Evolutionary conservation across 2,113 vertebrate genomes (phyloP).

Genomic region (Casuarius casuarius): DNA sequence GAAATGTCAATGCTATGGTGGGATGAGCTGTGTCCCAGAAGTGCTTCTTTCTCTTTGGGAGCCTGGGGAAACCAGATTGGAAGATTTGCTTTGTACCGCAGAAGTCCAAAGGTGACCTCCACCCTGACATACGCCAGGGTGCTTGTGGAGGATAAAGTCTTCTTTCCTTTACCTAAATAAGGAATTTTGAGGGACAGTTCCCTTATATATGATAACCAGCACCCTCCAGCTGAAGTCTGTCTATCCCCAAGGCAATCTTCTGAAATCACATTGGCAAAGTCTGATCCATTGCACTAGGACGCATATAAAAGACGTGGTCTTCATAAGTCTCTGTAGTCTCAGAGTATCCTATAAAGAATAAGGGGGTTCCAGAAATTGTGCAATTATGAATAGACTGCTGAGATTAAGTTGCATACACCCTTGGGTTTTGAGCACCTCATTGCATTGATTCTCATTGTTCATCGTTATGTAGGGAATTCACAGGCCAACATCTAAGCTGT

Average conservation of each 20-base stretch:
- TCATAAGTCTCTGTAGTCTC: not conserved
- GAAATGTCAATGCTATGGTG: not conserved
- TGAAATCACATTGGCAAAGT: accelerated
- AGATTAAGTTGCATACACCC: not conserved
- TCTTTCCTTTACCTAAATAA: not conserved
- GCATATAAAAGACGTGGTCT: accelerated
- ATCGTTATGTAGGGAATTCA: not conserved
- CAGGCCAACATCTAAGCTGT: not conserved
- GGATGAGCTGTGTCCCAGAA: not conserved
- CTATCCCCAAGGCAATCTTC: too few species aligned
- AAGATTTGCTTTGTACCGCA: too few species aligned
- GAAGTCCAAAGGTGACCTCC: not conserved
- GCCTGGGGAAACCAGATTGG: not conserved
- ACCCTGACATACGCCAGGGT: not conserved
- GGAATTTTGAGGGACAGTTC: not conserved
- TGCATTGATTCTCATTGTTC: accelerated
- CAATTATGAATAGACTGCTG: not conserved
- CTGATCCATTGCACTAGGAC: too few species aligned
- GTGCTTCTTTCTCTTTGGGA: not conserved
- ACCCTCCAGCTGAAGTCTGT: not conserved
- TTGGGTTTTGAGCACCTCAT: not conserved
- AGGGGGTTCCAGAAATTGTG: not conserved
- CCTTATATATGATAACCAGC: not conserved
- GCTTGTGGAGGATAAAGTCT: not conserved
- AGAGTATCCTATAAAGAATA: not conserved